Base-by-base conservation (phyloP, 2,888 invertebrate genomes). In the Patella pellucida region DNA sequence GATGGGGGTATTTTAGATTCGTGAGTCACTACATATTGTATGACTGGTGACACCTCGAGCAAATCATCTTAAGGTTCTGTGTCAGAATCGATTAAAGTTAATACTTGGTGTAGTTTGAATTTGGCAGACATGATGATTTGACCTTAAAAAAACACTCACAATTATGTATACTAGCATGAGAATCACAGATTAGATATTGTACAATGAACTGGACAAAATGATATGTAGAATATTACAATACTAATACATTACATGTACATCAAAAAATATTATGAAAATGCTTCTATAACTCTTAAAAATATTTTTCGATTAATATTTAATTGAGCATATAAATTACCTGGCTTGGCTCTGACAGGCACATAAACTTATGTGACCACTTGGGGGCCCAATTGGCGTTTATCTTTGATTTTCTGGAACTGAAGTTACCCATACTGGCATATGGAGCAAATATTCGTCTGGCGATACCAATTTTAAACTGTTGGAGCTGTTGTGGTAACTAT, bases 181-280 rank as follows among this genome's bases (percentile, higher is more conserved):
- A 54, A 54, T 54, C 54, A 54, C 54, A 54, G 54, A 54, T 54
- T 54, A 54, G 54, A 54, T 54, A 54, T 54, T 54, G 54, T 54
- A n/a, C 54, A 54, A 54, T 54, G 54, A 54, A 54, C 15, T 54
- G 54, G 54, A 54, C 54, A 54, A 54, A 7, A 54, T 15, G n/a
- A 54, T 16, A 54, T 54, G 54, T 54, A 16, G 15, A 54, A 16
- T 54, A 54, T n/a, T 16, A 54, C n/a, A 54, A 54, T 41, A 41
- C 41, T 41, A 41, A 41, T 41, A 41, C 41, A 41, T 41, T 31
- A 31, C 31, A 31, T 31, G 31, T 41, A 41, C 41, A 41, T 41
- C 54, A 54, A 54, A 54, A 16, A 54, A 15, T 54, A 54, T n/a
- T 54, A 54, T 54, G 54, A 54, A 54, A 54, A 54, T 54, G 16